Percentiles rank a stretch among this genome's conserved stretches.
Conservation (phyloP, 1,140 invertebrate genomes). For the Drosophila melanogaster region Release_6_plus_ISO1_MT NC_004354.4:13429001-13429500, state of each 20-base stretch:
- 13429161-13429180: constrained; percentile 73
- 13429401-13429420: no score
- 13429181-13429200: constrained; percentile 64
- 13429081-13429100: constrained; percentile 81
- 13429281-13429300: neutral
- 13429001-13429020: constrained; percentile 9
- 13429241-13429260: constrained; percentile 36
- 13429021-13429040: neutral
- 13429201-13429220: constrained; percentile 39
- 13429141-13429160: constrained; percentile 60
- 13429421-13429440: no score
- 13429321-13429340: no score
- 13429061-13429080: constrained; percentile 81
- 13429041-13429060: constrained; percentile 33
- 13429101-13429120: constrained; percentile 76
- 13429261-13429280: constrained; percentile 17
- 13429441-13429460: no score
- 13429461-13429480: no score
- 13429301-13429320: no score
- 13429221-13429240: constrained; percentile 28
- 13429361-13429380: no score
- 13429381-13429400: no score
- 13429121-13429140: constrained; percentile 36
- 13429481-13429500: no score
- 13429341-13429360: no score